These are phyloP conservation scores for Chymomyza costata DNA, from an alignment of 1,140 invertebrate genomes.

Conservation along the genomic window DNA sequence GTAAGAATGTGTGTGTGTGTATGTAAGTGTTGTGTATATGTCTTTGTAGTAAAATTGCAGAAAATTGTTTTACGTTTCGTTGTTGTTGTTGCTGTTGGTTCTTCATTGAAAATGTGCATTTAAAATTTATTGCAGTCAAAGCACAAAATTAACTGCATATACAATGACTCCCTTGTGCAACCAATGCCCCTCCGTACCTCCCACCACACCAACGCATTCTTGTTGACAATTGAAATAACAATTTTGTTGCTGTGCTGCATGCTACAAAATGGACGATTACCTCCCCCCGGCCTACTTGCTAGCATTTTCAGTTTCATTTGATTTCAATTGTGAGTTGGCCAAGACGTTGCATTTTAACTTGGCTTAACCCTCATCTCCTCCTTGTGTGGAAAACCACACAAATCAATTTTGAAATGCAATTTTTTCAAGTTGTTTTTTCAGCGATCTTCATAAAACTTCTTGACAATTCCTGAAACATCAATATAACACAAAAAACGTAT, in stretches of 20 bases:
- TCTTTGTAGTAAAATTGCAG: too few relatives aligned
- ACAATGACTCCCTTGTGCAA: not conserved
- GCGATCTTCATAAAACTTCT: too few relatives aligned
- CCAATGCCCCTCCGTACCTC: conserved; percentile 10
- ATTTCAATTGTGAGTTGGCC: not conserved
- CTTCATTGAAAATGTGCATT: too few relatives aligned
- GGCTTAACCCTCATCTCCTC: too few relatives aligned
- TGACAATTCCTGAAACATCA: too few relatives aligned
- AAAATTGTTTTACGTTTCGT: conserved; percentile 26
- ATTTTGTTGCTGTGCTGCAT: not conserved
- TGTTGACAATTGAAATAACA: conserved; percentile 6
- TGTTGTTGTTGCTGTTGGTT: conserved; percentile 14
- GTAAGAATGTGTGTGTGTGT: too few relatives aligned
- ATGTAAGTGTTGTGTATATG: too few relatives aligned
- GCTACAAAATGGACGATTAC: not conserved
- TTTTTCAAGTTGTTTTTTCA: too few relatives aligned
- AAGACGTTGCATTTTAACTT: not conserved
- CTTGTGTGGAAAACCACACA: too few relatives aligned
- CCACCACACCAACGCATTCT: not conserved
- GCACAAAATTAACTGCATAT: not conserved
- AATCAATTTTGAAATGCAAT: too few relatives aligned
- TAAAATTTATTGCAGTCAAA: too few relatives aligned
- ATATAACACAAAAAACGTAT: too few relatives aligned
- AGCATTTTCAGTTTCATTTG: not conserved
- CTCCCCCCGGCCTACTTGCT: not conserved